Conservation (phyloP, 2,797 vertebrate species). For the Argentina silus region DNA sequence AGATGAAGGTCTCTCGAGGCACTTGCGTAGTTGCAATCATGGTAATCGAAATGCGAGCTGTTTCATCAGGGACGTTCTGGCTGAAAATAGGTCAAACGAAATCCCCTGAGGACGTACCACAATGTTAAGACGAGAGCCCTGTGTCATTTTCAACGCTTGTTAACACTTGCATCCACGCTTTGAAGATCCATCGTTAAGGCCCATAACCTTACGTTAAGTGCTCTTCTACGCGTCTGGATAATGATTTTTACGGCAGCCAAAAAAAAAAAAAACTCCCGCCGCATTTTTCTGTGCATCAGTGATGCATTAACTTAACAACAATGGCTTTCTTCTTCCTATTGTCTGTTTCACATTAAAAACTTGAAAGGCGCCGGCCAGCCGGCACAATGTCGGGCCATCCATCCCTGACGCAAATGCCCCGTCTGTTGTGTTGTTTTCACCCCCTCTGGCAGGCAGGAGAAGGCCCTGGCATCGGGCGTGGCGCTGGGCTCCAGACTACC, state of each 20-base stretch:
- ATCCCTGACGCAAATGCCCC: constrained; percentile 48
- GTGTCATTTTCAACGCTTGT: constrained; percentile 59
- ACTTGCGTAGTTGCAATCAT: constrained; percentile 32
- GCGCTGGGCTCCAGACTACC: constrained; percentile 73
- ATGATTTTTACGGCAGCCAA: constrained; percentile 54
- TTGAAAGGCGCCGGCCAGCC: constrained; percentile 38
- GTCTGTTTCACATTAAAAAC: constrained; percentile 55
- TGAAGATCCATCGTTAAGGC: constrained; percentile 61
- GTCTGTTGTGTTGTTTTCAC: constrained; percentile 40
- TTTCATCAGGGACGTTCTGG: constrained; percentile 43
- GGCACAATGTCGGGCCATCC: constrained; percentile 25
- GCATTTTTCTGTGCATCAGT: constrained; percentile 37
- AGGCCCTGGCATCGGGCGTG: constrained; percentile 68
- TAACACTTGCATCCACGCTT: constrained; percentile 65
- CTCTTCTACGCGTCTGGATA: constrained; percentile 34
- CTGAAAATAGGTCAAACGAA: constrained; percentile 42
- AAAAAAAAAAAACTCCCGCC: constrained; percentile 33
- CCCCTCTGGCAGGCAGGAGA: constrained; percentile 73
- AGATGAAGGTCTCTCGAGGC: constrained; percentile 43
- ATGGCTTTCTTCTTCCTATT: constrained; percentile 10
- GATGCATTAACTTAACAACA: constrained; percentile 29
- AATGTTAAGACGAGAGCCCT: constrained; percentile 44
- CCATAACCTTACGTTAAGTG: constrained; percentile 48
- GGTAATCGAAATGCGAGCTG: constrained; percentile 50
- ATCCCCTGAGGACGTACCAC: constrained; percentile 41